These are phyloP conservation scores for Andrena chrysosceles DNA, from an alignment of 2,888 invertebrate genomes.

Conservation along the genomic window DNA sequence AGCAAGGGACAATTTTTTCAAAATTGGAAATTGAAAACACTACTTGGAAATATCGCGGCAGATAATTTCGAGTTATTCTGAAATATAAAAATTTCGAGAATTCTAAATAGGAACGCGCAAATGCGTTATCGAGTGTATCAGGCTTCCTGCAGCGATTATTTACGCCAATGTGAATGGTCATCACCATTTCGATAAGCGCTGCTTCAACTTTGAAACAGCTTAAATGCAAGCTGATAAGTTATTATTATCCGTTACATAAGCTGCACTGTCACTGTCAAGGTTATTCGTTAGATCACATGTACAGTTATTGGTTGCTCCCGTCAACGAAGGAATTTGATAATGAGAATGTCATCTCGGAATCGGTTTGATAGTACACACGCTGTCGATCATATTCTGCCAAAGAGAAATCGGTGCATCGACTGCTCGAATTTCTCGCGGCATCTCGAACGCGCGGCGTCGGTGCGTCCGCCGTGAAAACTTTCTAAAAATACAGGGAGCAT, in stretches of 20 bases:
- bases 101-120: not conserved
- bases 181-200: not conserved
- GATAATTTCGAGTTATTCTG: too few relatives aligned
- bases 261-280: not conserved
- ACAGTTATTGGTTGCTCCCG: not conserved
- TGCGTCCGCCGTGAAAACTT: slow-evolving; percentile 33
- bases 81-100: not conserved
- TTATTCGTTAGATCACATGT: not conserved
- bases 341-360: too few relatives aligned
- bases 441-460: not conserved
- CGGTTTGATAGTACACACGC: too few relatives aligned
- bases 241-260: not conserved
- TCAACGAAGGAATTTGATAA: not conserved
- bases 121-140: not conserved
- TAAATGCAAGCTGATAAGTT: not conserved
- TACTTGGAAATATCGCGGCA: too few relatives aligned
- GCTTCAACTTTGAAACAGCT: not conserved
- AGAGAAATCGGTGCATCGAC: not conserved
- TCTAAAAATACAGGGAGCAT: slow-evolving; percentile 55
- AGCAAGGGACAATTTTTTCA: too few relatives aligned
- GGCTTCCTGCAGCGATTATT: not conserved
- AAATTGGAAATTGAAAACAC: too few relatives aligned
- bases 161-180: too few relatives aligned
- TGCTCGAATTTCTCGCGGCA: not conserved
- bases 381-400: not conserved